Evolutionary conservation across 2,797 vertebrate genomes (phyloP), one percentile per base, ranked within the genome.

Genomic region (Graptemys geographica): DNA sequence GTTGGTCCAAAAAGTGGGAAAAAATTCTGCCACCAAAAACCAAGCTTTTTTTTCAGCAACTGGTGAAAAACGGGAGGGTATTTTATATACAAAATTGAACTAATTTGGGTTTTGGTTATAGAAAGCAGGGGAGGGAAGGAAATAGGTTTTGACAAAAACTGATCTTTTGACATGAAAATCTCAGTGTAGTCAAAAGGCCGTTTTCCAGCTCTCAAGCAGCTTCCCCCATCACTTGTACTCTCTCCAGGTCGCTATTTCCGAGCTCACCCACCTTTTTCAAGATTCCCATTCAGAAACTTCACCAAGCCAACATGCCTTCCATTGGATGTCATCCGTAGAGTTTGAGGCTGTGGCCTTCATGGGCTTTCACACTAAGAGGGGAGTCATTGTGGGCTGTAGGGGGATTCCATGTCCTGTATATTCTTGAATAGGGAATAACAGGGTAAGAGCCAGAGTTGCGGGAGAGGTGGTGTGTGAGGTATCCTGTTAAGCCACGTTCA

Each of bases 161-260:
- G 57, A 65, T 87, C 96, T 90, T 92, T 92, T 83, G 85, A 76
- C 79, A 81, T 62, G 79, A 84, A 92, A 93, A 94, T 7, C 82
- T 8, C 76, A 81, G 78, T 84, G 84, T 51, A 88, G 81, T 95
- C 86, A 89, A 69, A 96, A 86, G 76, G 31, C 51, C 19, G 84
- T 85, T 90, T 91, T 94, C 59, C 92, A 10, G 92, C 93, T 93
- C 51, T 6, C 25, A 87, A 87, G 69, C 92, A 88, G 52, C 0
- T 21, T 88, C 62, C 81, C 59, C n/a, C 0, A 8, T 56, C 57
- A 52, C 84, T 65, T 74, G 57, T 74, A 11, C 0, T 0, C 12
- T 79, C 57, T 82, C 74, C 80, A 57, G n/a, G 62, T 52, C 6
- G 19, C 84, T 87, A 1, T 0, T 3, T 76, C 59, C 47, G 44